A percentile compares a stretch with the other conserved stretches of the same genome.
These are phyloP conservation scores for Dufourea novaeangliae DNA, from an alignment of 1,140 invertebrate genomes.

Conservation along the genomic window DNA sequence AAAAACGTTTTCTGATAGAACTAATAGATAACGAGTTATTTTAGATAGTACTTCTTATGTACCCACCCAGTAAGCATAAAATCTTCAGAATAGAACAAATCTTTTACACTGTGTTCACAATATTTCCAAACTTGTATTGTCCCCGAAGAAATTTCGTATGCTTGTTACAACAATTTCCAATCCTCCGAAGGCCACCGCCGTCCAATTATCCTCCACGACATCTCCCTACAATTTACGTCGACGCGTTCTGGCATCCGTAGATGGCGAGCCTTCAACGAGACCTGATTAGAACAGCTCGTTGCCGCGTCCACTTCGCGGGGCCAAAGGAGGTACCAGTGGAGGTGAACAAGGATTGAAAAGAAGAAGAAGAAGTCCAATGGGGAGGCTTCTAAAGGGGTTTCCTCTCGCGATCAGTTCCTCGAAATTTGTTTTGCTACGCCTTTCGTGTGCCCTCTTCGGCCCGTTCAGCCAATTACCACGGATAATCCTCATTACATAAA, in stretches of 20 bases:
- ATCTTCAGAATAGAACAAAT: too few relatives aligned
- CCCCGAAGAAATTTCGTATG: background rate
- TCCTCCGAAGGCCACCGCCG: background rate
- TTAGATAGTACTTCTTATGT: too few relatives aligned
- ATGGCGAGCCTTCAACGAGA: slow-evolving; percentile 16
- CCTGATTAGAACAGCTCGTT: slow-evolving; percentile 37
- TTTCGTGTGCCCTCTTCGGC: background rate
- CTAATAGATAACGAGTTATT: too few relatives aligned
- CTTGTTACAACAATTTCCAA: slow-evolving; percentile 32
- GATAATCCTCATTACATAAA: slow-evolving; percentile 18
- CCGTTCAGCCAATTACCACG: background rate
- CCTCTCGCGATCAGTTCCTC: background rate
- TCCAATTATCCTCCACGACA: slow-evolving; percentile 42
- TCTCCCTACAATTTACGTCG: slow-evolving; percentile 37
- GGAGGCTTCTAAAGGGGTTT: background rate
- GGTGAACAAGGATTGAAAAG: slow-evolving; percentile 21
- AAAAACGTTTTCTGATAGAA: too few relatives aligned
- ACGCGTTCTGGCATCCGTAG: background rate
- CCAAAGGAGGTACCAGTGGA: background rate
- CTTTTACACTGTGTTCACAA: too few relatives aligned
- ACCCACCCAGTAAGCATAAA: too few relatives aligned
- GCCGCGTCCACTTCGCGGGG: slow-evolving; percentile 9
- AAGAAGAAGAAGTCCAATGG: background rate
- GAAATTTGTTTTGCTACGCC: slow-evolving; percentile 3
- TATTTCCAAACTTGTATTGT: too few relatives aligned